A percentile compares a stretch with the other conserved stretches of the same genome.
These are phyloP conservation scores for Coenonympha glycerion DNA, from an alignment of 2,888 invertebrate genomes.

Conservation along the genomic window DNA sequence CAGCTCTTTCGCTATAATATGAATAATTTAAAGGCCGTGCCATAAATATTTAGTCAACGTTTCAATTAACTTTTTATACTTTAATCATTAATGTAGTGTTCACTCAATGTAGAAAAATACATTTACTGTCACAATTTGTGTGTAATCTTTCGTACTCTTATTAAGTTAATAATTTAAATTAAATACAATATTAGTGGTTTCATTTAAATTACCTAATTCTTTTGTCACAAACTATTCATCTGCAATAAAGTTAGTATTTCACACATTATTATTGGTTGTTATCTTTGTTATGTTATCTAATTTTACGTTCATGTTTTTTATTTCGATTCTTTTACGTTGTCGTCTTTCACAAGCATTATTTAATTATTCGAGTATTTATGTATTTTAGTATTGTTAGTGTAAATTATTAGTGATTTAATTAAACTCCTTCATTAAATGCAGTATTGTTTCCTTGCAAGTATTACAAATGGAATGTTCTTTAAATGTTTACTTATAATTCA, in stretches of 20 bases:
- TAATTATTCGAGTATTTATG: constrained; percentile 60
- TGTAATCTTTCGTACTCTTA: constrained; percentile 12
- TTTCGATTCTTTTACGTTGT: constrained; percentile 42
- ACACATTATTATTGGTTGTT: constrained; percentile 64
- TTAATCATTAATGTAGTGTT: constrained; percentile 26
- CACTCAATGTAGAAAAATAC: constrained; percentile 20
- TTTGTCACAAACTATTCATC: constrained; percentile 13
- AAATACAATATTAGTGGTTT: background rate
- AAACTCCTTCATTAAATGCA: constrained; percentile 41
- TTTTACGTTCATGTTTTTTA: constrained; percentile 62
- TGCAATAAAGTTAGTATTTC: constrained; percentile 21
- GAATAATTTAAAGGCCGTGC: constrained; percentile 43
- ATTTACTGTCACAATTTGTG: constrained; percentile 12
- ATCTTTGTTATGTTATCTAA: constrained; percentile 70
- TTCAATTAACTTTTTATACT: constrained; percentile 30
- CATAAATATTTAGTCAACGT: constrained; percentile 42
- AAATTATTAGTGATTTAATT: constrained; percentile 56
- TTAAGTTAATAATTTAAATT: constrained; percentile 7
- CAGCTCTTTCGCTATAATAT: constrained; percentile 22
- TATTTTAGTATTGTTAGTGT: constrained; percentile 65
- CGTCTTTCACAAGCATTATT: constrained; percentile 45
- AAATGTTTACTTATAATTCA: constrained; percentile 19
- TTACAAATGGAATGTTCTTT: constrained; percentile 55
- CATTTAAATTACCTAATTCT: constrained; percentile 2
- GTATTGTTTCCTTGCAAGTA: constrained; percentile 45